A percentile compares a stretch with the other conserved stretches of the same genome.
Conservation (phyloP, 2,888 invertebrate genomes). For the Dugesia japonica region DNA sequence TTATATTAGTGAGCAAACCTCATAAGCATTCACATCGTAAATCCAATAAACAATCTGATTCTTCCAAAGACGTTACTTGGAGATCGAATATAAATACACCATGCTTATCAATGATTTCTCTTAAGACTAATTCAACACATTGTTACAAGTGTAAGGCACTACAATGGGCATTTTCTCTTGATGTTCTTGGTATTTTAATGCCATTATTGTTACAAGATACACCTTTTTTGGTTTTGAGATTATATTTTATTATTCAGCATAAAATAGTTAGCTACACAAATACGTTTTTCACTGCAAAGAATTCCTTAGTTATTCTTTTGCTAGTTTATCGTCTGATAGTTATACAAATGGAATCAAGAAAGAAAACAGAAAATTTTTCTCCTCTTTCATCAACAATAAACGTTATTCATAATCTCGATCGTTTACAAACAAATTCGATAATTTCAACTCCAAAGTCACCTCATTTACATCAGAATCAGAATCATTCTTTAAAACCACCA, state of each 20-base stretch:
- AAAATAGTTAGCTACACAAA: slow-evolving; percentile 82
- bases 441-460: not conserved
- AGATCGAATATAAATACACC: slow-evolving; percentile 36
- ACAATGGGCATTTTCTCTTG: slow-evolving; percentile 62
- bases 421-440: not conserved
- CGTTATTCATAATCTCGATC: not conserved
- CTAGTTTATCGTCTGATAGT: slow-evolving; percentile 64
- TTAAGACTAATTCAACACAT: not conserved
- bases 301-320: slow-evolving; percentile 68
- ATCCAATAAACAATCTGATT: not conserved
- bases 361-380: not conserved
- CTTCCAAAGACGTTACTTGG: not conserved
- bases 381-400: not conserved
- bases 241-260: slow-evolving; percentile 68
- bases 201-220: slow-evolving; percentile 70
- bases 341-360: slow-evolving; percentile 37
- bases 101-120: slow-evolving; percentile 38
- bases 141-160: slow-evolving; percentile 5
- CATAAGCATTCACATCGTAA: slow-evolving; percentile 42
- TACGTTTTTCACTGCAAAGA: slow-evolving; percentile 84
- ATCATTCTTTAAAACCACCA: too few species aligned
- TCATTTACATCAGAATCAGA: too few species aligned
- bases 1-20: slow-evolving; percentile 69
- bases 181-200: slow-evolving; percentile 66
- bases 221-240: slow-evolving; percentile 68